Evolutionary conservation across 1,140 invertebrate genomes (phyloP).

Genomic region (Drosophila suzukii): DNA sequence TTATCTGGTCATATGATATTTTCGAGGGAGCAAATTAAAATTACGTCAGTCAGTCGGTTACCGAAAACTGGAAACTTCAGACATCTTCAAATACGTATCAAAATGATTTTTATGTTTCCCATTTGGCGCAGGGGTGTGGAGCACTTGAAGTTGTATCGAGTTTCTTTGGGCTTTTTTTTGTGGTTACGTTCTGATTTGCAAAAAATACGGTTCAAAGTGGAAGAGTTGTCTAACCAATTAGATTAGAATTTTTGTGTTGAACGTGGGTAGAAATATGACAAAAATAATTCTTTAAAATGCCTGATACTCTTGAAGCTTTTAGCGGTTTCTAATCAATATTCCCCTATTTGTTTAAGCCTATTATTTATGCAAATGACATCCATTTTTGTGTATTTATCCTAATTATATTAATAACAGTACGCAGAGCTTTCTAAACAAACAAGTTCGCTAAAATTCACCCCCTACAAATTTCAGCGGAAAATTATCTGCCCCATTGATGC

Average conservation of each 20-base stretch:
- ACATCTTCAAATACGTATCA: constrained; percentile 43
- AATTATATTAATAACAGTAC: not conserved
- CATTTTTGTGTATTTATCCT: not conserved
- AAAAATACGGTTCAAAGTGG: constrained; percentile 29
- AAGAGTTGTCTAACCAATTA: constrained; percentile 40
- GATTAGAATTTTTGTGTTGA: not conserved
- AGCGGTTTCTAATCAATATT: not conserved
- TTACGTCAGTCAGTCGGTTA: constrained; percentile 50
- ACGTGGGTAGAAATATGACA: not conserved
- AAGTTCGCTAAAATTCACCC: not conserved
- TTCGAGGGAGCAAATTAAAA: constrained; percentile 52
- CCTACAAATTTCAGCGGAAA: not conserved
- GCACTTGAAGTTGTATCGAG: constrained; percentile 52
- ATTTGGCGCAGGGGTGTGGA: not conserved
- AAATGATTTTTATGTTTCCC: constrained; percentile 1
- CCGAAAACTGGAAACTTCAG: constrained; percentile 45
- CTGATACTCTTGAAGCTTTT: not conserved
- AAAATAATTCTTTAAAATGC: constrained; percentile 8
- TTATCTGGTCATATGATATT: constrained; percentile 63
- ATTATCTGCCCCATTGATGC: constrained; percentile 39
- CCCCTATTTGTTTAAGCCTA: not conserved
- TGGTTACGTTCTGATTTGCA: constrained; percentile 37
- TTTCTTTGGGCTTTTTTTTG: constrained; percentile 14
- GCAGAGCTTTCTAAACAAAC: not conserved
- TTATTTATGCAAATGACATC: constrained; percentile 22